phyloP scores from a whole-genome alignment of 2,888 invertebrate genomes.

The Terebella lapidaria region DNA sequence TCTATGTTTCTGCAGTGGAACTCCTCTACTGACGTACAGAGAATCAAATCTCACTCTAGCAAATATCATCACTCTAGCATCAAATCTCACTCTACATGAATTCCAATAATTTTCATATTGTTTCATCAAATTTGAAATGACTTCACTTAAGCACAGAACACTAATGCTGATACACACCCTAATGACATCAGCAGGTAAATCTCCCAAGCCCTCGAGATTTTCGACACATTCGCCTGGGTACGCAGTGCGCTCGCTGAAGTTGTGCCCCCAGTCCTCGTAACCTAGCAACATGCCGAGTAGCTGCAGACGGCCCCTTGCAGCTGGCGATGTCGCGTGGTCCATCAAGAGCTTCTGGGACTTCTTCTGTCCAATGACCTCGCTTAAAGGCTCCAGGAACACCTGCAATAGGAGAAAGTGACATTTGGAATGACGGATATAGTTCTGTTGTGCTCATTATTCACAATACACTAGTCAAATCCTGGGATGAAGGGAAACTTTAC shows the following conservation, averaged over 20 bases:
- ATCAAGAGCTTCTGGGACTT: constrained; percentile 40
- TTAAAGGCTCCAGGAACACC: constrained; percentile 46
- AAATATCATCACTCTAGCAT: too few species aligned
- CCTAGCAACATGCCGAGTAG: constrained; percentile 42
- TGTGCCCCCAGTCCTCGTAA: constrained; percentile 38
- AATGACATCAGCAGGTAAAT: constrained; percentile 4
- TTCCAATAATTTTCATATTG: too few species aligned
- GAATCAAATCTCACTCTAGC: too few species aligned
- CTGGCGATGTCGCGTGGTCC: constrained; percentile 13
- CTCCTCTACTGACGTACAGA: too few species aligned
- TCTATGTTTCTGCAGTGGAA: too few species aligned
- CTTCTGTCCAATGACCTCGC: constrained; percentile 41
- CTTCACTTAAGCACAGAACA: too few species aligned
- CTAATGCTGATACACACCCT: constrained; percentile 1
- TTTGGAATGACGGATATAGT: too few species aligned
- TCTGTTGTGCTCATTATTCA: too few species aligned
- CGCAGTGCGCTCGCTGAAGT: constrained; percentile 18
- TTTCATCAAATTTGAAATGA: too few species aligned
- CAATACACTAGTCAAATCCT: too few species aligned
- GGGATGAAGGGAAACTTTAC: too few species aligned
- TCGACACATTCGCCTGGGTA: constrained; percentile 7
- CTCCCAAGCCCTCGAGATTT: background rate
- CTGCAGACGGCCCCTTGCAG: constrained; percentile 27
- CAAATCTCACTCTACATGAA: too few species aligned
- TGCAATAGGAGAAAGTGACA: constrained; percentile 14